A percentile compares a stretch with the other conserved stretches of the same genome.
Evolutionary conservation across 2,888 invertebrate species (phyloP).

Genomic region (Euzophera pinguis): DNA sequence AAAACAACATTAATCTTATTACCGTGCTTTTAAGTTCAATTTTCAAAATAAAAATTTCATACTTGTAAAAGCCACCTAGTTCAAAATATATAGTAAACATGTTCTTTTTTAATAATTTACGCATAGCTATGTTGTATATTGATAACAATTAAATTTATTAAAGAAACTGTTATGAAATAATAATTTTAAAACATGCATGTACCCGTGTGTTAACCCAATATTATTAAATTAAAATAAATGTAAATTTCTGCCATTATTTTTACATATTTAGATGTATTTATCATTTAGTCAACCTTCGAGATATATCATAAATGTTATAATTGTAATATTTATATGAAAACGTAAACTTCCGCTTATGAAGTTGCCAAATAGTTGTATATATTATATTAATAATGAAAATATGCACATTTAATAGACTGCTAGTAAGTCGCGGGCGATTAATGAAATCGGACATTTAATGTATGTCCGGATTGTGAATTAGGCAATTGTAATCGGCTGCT

Average conservation of each 20-base stretch:
- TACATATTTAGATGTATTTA: constrained; percentile 13
- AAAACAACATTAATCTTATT: too few species aligned
- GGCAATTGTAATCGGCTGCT: constrained; percentile 14
- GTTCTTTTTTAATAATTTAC: too few species aligned
- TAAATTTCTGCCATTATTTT: constrained; percentile 18
- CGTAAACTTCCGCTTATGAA: constrained; percentile 23
- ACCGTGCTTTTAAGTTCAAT: too few species aligned
- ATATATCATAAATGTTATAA: constrained; percentile 7
- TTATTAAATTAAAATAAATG: constrained; percentile 4
- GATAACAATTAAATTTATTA: too few species aligned
- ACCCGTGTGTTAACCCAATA: neutral
- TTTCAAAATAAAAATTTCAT: too few species aligned
- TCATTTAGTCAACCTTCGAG: neutral
- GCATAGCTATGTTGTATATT: too few species aligned
- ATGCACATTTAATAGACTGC: constrained; percentile 21
- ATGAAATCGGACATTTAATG: constrained; percentile 20
- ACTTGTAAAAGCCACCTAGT: too few species aligned
- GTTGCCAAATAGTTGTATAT: constrained; percentile 23
- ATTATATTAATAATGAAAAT: neutral
- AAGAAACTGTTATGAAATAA: too few species aligned
- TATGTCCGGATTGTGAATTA: constrained; percentile 8
- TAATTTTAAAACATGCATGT: neutral
- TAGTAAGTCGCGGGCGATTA: constrained; percentile 24
- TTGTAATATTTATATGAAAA: constrained; percentile 25
- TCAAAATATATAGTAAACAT: too few species aligned